Evolutionary conservation across 2,888 invertebrate species (phyloP).

Genomic region (Scotopteryx bipunctaria): DNA sequence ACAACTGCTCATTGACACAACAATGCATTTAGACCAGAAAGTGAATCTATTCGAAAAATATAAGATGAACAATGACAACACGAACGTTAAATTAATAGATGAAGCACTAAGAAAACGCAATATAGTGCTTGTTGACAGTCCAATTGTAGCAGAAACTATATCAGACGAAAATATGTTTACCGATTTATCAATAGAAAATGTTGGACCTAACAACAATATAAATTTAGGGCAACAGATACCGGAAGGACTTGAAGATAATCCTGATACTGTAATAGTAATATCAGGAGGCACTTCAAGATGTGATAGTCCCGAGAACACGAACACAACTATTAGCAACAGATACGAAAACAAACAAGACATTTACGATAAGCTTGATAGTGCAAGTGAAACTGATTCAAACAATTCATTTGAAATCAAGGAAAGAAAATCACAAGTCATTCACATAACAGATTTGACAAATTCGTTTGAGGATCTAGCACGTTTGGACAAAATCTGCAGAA

Average conservation of each 20-base stretch:
- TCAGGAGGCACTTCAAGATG: slow-evolving; percentile 39
- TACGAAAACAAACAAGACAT: slow-evolving; percentile 54
- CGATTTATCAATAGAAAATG: slow-evolving; percentile 4
- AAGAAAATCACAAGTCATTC: slow-evolving; percentile 67
- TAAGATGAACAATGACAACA: slow-evolving; percentile 13
- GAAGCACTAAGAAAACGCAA: slow-evolving; percentile 46
- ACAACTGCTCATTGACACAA: not conserved
- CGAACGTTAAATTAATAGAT: slow-evolving; percentile 36
- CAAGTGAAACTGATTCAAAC: slow-evolving; percentile 64
- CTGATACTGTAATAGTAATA: slow-evolving; percentile 22
- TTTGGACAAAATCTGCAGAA: slow-evolving; percentile 72
- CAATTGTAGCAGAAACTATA: slow-evolving; percentile 7
- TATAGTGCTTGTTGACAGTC: slow-evolving; percentile 37
- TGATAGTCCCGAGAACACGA: slow-evolving; percentile 39
- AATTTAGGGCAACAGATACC: slow-evolving; percentile 30
- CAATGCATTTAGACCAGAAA: slow-evolving; percentile 1
- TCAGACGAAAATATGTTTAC: slow-evolving; percentile 10
- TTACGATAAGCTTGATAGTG: slow-evolving; percentile 73
- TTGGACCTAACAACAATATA: slow-evolving; percentile 16
- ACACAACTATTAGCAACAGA: slow-evolving; percentile 41
- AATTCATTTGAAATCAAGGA: slow-evolving; percentile 65
- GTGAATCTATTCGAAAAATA: slow-evolving; percentile 11
- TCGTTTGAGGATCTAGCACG: slow-evolving; percentile 68
- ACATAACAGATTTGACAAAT: slow-evolving; percentile 64
- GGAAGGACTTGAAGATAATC: slow-evolving; percentile 26